Evolutionary conservation across 2,113 vertebrate species (phyloP), one percentile per base, ranked within the genome.

Genomic region (Andinoacara biseriatus): DNA sequence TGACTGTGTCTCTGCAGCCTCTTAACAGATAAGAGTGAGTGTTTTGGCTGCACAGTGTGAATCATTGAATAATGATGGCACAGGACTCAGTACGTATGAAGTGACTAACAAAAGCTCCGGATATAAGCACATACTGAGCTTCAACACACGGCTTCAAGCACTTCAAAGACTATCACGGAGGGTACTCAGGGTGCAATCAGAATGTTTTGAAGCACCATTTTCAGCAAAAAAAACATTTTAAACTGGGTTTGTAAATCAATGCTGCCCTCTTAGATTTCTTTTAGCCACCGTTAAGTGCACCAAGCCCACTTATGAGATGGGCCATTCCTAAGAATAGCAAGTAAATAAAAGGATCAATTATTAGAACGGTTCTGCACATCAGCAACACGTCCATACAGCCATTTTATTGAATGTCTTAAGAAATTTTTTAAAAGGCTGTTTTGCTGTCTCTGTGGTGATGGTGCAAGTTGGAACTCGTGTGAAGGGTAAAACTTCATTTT

Each of bases 21-120:
- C 87, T 89, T 82, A 84, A 86, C 87, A 86, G 91, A 91, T 91
- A 92, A 92, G 87, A 90, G 88, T 74, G 82, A 91, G 88, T 91
- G 91, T 93, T 93, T 90, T 91, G 91, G 90, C 90, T 91, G 90
- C 90, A 89, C 90, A 87, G 86, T 88, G 89, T 93, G 92, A 94
- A 90, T 93, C 87, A 91, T 78, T 92, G 89, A 92, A 93, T 93
- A 89, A 93, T 88, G 90, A 92, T 86, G 89, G 84, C 84, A 83
- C 86, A 89, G 89, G 83, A 89, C 86, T 89, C 86, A 18, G 87
- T 87, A 82, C 86, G 86, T 92, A 90, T 87, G 82, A 92, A 91
- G 82, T 87, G 89, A 91, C 87, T 90, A 92, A 91, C 90, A 92
- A 90, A 91, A 88, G 89, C 91, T 87, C 57, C 54, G 83, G 85